A percentile compares a stretch with the other conserved stretches of the same genome.
These are phyloP conservation scores for Ceyx margarethae DNA, from an alignment of 2,113 vertebrate genomes.

Conservation along the genomic window DNA sequence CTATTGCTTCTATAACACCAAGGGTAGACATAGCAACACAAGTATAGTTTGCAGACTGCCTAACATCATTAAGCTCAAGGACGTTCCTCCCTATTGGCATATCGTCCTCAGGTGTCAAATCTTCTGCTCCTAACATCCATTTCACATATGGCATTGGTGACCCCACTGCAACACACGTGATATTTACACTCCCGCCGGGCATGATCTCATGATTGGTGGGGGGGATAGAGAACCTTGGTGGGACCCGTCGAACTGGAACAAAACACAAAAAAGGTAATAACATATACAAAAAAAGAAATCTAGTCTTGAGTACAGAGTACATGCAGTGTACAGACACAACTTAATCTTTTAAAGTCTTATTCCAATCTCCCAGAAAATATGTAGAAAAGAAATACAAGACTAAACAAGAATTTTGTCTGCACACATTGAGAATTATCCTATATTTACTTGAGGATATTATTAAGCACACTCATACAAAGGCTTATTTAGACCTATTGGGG, in stretches of 20 bases:
- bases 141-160: constrained; percentile 99
- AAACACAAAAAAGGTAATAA: constrained; percentile 76
- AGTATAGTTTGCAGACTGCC: constrained; percentile 98
- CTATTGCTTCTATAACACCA: constrained; percentile 97
- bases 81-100: constrained; percentile 99
- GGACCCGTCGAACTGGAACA: constrained; percentile 93
- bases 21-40: constrained; percentile 99
- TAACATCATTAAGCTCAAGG: constrained; percentile 95
- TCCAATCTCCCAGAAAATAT: constrained; percentile 39
- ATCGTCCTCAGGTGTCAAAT: constrained; percentile 97
- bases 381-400: constrained; percentile 48
- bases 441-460: constrained; percentile 62
- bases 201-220: constrained; percentile 99
- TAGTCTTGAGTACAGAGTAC: constrained; percentile 34
- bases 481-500: constrained; percentile 72
- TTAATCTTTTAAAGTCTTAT: constrained; percentile 42
- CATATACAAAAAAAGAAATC: constrained; percentile 62
- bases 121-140: constrained; percentile 98
- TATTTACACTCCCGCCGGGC: constrained; percentile 98
- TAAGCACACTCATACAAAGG: constrained; percentile 74
- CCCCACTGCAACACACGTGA: constrained; percentile 98
- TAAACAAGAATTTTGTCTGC: constrained; percentile 72
- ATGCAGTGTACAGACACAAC: constrained; percentile 75
- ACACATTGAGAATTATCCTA: constrained; percentile 59
- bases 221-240: constrained; percentile 97